Evolutionary conservation across 2,888 invertebrate genomes (phyloP), one percentile per base, ranked within the genome.

Genomic region (Sarcophaga subvicina): DNA sequence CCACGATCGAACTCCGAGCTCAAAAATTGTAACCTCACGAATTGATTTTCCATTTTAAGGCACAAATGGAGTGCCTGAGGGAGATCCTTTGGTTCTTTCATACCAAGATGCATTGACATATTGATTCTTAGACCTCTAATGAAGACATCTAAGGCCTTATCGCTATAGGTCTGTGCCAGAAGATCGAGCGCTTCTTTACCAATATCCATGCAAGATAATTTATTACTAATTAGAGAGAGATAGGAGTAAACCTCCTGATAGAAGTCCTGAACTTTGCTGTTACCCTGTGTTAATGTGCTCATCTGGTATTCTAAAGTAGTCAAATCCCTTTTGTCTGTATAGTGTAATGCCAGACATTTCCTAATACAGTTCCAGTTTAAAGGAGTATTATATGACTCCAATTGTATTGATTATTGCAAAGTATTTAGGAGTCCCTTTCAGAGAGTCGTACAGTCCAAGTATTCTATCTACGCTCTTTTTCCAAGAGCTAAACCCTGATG

Each of bases 381-480:
- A 12, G 49, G 49, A 12, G 12, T 49, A 3, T 83, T 83, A n/a
- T 79, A 72, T 10, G 83, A 79, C 47, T 72, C 78, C 2, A 83
- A 78, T 17, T 3, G 78, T 78, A 14, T 72, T 83, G 4, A 83
- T 25, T 12, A 83, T 78, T 4, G 72, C 83, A 37, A 73, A 78
- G n/a, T 83, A 83, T 69, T 67, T 67, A 2, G 83, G 78, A 17
- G 72, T 83, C 3, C 77, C 83, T 49, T 72, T 83, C 78, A 22
- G 67, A 71, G 45, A 83, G 6, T 25, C 22, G 17, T 17, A 83
- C 22, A n/a, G 72, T 71, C 20, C 76, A 63, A 8, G 49, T 12
- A 49, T 49, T 11, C 49, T 49, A 49, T 83, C 72, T 5, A 72
- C 78, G 14, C 78, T 78, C 37, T 72, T 83, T 14, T 72, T 83